Evolutionary conservation across 2,797 vertebrate genomes (phyloP), one percentile per base, ranked within the genome.

Genomic region (Ibycter americanus): DNA sequence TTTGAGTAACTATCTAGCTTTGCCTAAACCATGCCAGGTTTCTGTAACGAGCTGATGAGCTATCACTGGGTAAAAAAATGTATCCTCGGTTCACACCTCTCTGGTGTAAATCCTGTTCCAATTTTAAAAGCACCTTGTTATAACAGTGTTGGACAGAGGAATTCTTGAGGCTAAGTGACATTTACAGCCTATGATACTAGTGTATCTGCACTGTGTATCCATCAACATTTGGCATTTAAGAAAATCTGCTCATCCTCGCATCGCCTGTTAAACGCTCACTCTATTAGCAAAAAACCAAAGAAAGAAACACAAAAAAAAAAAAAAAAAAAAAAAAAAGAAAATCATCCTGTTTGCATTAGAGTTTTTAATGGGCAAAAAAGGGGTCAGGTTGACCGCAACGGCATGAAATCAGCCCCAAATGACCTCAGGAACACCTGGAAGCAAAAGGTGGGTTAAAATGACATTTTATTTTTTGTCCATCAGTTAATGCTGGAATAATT

Each of bases 221-320:
- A 92, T 94, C 93, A 96, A 87, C 93, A 95, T 97, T 96, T 96
- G 97, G 94, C 96, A 97, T 97, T 97, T 97, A 93, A 95, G 96
- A 91, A 97, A 96, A 96, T 97, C 94, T 97, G 92, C 92, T 96
- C 94, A 93, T 96, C 93, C 87, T 94, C 3, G 55, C 82, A 46
- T 93, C 20, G 95, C 87, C 91, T 96, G 92, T 94, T 92, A 96
- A 96, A 70, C 89, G 62, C 58, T 97, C 78, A 80, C 61, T 94
- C 68, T 91, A 96, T 92, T 89, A 96, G 49, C 3, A 61, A 47
- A 58, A 71, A 67, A 23, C 42, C 84, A 68, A 31, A 63, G 26
- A 19, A 26, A 23, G 12, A 9, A 3, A 6, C 21, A 55, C 31
- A 49, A 66, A 47, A 71, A 67, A 52, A 47, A 51, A 42, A 58